Percentiles rank a stretch among this genome's conserved stretches.
These are phyloP conservation scores for Lophotriccus pileatus DNA, from an alignment of 2,797 vertebrate species.

Conservation along the genomic window DNA sequence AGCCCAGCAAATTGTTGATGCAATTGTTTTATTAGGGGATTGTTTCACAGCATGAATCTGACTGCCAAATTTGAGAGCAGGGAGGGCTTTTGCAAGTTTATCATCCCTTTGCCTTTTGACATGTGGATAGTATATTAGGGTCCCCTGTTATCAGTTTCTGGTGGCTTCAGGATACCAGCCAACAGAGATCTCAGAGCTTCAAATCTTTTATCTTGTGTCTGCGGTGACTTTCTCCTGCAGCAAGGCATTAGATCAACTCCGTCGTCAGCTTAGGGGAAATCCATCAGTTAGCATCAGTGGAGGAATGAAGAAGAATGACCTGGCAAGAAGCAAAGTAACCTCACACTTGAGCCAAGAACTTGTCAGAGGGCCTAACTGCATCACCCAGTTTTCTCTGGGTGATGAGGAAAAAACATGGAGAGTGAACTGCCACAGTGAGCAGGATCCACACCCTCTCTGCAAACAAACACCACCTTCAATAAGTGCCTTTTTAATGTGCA, in stretches of 20 bases:
- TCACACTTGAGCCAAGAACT: conserved; percentile 46
- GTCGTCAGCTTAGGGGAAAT: conserved; percentile 36
- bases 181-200: conserved; percentile 42
- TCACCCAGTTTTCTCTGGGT: conserved; percentile 47
- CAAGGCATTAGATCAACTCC: conserved; percentile 33
- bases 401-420: conserved; percentile 49
- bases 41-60: neutral
- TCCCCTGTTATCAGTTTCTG: conserved; percentile 33
- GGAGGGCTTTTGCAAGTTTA: conserved; percentile 34
- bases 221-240: conserved; percentile 15
- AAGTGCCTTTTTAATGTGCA: conserved; percentile 75
- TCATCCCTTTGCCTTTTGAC: conserved; percentile 38
- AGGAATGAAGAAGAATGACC: conserved; percentile 57
- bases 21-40: neutral
- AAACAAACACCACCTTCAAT: conserved; percentile 72
- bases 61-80: conserved; percentile 1
- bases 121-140: neutral
- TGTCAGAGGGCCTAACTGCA: conserved; percentile 32
- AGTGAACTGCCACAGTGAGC: conserved; percentile 14
- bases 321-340: conserved; percentile 50
- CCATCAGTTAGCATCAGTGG: conserved; percentile 62
- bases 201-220: conserved; percentile 53
- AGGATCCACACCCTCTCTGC: conserved; percentile 58
- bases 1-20: neutral
- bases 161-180: conserved; percentile 49